Conservation (phyloP, 2,113 vertebrate species). For the Rhinolophus ferrumequinum region DNA sequence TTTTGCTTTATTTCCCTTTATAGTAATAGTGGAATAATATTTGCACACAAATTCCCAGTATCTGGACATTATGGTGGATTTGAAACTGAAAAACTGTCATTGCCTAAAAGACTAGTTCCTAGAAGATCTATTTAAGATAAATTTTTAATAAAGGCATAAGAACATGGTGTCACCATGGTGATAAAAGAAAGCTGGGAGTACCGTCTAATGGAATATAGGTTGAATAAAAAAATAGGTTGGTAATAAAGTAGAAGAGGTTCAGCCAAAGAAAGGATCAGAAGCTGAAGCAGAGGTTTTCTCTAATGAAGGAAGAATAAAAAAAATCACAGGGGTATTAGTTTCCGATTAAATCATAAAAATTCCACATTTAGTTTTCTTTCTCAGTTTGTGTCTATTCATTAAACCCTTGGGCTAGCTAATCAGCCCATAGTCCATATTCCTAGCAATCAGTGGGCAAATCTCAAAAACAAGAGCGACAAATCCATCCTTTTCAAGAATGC, state of each 20-base stretch:
- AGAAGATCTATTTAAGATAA: conserved; percentile 79
- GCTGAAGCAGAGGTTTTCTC: conserved; percentile 24
- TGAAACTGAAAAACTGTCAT: conserved; percentile 69
- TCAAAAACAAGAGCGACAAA: conserved; percentile 39
- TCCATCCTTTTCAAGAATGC: conserved; percentile 2
- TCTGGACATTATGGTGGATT: conserved; percentile 61
- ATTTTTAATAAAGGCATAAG: conserved; percentile 76
- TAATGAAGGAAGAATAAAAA: conserved; percentile 49
- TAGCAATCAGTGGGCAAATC: conserved; percentile 38
- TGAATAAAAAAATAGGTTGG: conserved; percentile 62
- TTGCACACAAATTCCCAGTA: conserved; percentile 62
- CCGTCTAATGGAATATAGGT: conserved; percentile 28
- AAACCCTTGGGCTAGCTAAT: background rate
- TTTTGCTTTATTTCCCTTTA: conserved; percentile 68
- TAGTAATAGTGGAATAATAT: conserved; percentile 64
- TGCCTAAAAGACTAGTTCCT: conserved; percentile 68
- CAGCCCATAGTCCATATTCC: background rate
- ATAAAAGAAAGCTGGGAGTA: conserved; percentile 65
- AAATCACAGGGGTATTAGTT: conserved; percentile 22
- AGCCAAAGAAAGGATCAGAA: conserved; percentile 41
- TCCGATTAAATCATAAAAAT: conserved; percentile 46
- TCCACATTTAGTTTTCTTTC: conserved; percentile 24
- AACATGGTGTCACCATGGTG: conserved; percentile 67
- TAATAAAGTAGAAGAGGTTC: conserved; percentile 11
- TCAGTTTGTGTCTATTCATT: conserved; percentile 1